A percentile compares a stretch with the other conserved stretches of the same genome.
phyloP scores from a whole-genome alignment of 2,797 vertebrate species.

The Momotus momota region DNA sequence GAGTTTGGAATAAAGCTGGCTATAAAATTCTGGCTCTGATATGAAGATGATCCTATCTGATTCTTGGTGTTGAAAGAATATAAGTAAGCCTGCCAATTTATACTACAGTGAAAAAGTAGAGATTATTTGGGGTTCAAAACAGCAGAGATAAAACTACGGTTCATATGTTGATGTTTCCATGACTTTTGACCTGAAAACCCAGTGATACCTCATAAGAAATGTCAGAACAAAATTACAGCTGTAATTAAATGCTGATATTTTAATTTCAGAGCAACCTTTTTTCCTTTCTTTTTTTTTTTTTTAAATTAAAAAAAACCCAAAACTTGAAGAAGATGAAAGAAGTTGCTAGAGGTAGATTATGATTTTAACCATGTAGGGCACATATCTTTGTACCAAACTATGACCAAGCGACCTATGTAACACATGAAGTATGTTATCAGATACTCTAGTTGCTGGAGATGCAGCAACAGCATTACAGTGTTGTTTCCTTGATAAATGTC shows the following conservation, averaged over 20 bases:
- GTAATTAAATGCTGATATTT: neutral
- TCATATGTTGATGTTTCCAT: conserved; percentile 1
- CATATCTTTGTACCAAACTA: neutral
- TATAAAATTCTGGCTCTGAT: neutral
- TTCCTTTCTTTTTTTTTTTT: neutral
- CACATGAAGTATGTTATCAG: neutral
- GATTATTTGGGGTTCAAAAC: conserved; percentile 28
- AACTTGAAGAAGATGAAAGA: neutral
- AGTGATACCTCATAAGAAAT: neutral
- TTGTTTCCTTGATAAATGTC: neutral
- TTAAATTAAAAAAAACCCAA: neutral
- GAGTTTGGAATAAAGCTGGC: neutral
- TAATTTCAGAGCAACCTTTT: neutral
- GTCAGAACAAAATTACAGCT: neutral
- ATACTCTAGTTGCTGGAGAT: neutral
- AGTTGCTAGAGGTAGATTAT: neutral
- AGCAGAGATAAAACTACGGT: neutral
- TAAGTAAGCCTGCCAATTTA: neutral
- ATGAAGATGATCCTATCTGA: neutral
- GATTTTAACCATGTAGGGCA: neutral
- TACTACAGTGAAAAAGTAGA: conserved; percentile 38
- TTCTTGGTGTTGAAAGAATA: neutral
- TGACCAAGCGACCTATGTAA: neutral
- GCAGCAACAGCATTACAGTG: neutral
- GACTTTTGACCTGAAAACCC: neutral